Evolutionary conservation across 2,113 vertebrate genomes (phyloP), one percentile per base, ranked within the genome.

Genomic region (Sinocyclocheilus rhinocerous): DNA sequence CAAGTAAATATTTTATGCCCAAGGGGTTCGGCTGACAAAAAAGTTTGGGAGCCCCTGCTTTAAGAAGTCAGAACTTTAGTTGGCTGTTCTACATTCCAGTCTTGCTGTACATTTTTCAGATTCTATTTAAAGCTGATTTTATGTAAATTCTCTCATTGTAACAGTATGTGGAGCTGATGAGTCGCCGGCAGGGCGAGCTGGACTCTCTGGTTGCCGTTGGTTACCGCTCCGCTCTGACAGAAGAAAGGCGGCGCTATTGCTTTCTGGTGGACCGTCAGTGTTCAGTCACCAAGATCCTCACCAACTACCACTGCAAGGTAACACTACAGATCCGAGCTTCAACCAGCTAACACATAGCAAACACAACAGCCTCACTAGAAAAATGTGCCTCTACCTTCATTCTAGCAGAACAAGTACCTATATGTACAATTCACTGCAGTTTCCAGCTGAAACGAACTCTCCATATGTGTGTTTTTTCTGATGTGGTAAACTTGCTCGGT

Each of bases 181-280:
- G 96, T 88, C 94, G 94, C 36, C 94, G 95, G 18, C 96, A 97
- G 89, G 94, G 93, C 0, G 96, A 97, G 81, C 87, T 97, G 92
- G 96, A 97, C 83, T 85, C 90, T 5, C 91, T 96, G 86, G 96
- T 97, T 73, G 95, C 96, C 0, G 90, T 95, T 26, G 96, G 96
- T 78, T 97, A 96, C 91, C 95, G 91, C 87, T 95, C 95, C 0
- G 96, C 96, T 2, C 93, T 97, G 26, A 96, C 96, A 0, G 96
- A 97, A 90, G 96, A 97, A 89, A 92, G 96, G 65, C 93, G 96
- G 48, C 91, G 96, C 8, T 97, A 97, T 81, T 97, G 96, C 79
- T 97, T 96, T 88, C 93, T 97, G 88, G 96, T 96, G 85, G 96
- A 97, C 87, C 91, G 96, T 67, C 96, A 97, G 90, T 96, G 96